These are phyloP conservation scores for Baronia brevicornis DNA, from an alignment of 2,888 invertebrate species.

Conservation along the genomic window DNA sequence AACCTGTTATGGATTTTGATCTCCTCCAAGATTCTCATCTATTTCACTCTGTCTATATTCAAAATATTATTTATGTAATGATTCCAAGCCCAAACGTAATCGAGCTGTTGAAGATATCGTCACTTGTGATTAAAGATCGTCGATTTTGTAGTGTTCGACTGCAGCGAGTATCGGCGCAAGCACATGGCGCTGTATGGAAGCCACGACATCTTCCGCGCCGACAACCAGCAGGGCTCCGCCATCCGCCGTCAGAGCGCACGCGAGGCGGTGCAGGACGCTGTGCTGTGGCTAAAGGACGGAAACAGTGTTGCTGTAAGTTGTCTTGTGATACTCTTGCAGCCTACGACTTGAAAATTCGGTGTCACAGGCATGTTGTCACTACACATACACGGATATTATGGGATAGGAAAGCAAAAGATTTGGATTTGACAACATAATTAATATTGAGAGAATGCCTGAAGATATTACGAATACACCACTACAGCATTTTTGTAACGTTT, in stretches of 20 bases:
- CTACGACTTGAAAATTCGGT: background rate
- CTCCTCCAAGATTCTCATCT: too few relatives aligned
- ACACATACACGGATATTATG: too few relatives aligned
- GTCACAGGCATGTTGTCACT: too few relatives aligned
- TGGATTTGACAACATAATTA: too few relatives aligned
- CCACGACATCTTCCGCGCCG: conserved; percentile 91
- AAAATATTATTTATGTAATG: too few relatives aligned
- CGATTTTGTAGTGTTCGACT: conserved; percentile 86
- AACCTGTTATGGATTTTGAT: too few relatives aligned
- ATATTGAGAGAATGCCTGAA: too few relatives aligned
- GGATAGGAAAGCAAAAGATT: too few relatives aligned
- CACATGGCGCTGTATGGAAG: conserved; percentile 87
- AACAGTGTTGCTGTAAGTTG: conserved; percentile 87
- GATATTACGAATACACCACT: too few relatives aligned
- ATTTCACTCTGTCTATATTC: too few relatives aligned
- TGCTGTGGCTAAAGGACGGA: conserved; percentile 84
- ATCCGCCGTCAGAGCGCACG: conserved; percentile 88
- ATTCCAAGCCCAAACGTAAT: too few relatives aligned
- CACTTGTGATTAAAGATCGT: background rate
- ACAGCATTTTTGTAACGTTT: too few relatives aligned
- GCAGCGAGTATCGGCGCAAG: conserved; percentile 91
- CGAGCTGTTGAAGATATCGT: background rate
- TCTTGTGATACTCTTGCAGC: background rate
- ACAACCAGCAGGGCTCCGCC: conserved; percentile 87
- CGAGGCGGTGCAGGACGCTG: conserved; percentile 90